Evolutionary conservation across 2,888 invertebrate genomes (phyloP), one percentile per base, ranked within the genome.

Genomic region (Parnassius mnemosyne): DNA sequence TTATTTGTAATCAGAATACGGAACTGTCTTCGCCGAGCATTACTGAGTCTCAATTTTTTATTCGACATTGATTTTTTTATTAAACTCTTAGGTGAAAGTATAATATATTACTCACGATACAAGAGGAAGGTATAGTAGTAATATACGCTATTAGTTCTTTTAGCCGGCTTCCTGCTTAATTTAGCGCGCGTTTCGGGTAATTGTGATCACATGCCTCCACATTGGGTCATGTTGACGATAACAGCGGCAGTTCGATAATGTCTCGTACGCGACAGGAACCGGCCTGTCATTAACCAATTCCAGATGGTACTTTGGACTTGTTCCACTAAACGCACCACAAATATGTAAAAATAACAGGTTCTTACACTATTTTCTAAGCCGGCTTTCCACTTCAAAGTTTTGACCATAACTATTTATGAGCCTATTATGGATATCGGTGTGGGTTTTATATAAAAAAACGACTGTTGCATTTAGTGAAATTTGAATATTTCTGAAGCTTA

Each of bases 231-330:
- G 71, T 72, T 72, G 66, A 69, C 75, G 72, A 75, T 77, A 80
- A 76, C 78, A 80, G 70, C 77, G 80, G 79, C 74, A 72, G 81
- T 79, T 83, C 87, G 84, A 87, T 84, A 80, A 81, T 73, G 78
- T 73, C 77, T 72, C 70, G 76, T 73, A 76, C 73, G 71, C 74
- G 75, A 77, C 87, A 83, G 88, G 86, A 89, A 88, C 87, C 75
- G 70, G 74, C 66, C 75, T 66, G 72, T 79, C 79, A 89, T 89
- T 89, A 86, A 84, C 86, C 88, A 89, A 89, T 89, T 87, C 77
- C 80, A 76, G 71, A 70, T 69, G 69, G 81, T 79, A 87, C 85
- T 87, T 85, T 82, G 81, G 75, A 84, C 84, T 65, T 68, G 69
- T 71, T 69, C 61, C 53, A 64, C 63, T 63, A 60, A 69, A 68